Percentiles rank a stretch among this genome's conserved stretches.
Evolutionary conservation across 2,888 invertebrate genomes (phyloP).

Genomic region (Drosophila silvestris): DNA sequence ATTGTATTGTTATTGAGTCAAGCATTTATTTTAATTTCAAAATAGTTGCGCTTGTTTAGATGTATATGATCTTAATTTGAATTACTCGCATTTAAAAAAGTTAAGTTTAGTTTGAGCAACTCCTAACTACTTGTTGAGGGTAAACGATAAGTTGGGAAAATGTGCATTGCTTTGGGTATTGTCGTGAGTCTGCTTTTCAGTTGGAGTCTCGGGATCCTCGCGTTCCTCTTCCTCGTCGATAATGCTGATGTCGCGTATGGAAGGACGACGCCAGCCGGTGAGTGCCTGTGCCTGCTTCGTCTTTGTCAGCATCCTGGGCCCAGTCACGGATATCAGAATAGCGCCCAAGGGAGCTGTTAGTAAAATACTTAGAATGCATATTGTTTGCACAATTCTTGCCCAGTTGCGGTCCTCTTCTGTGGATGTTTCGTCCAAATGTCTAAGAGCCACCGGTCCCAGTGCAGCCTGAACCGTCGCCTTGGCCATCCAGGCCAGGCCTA

Average conservation of each 20-base stretch:
- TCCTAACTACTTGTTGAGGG: conserved; percentile 60
- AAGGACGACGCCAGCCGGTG: conserved; percentile 92
- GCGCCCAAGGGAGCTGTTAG: conserved; percentile 94
- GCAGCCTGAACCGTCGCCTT: conserved; percentile 99
- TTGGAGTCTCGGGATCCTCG: conserved; percentile 86
- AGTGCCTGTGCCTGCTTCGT: conserved; percentile 89
- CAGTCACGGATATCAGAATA: conserved; percentile 91
- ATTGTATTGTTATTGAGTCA: neutral
- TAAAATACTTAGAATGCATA: conserved; percentile 93
- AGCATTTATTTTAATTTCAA: neutral
- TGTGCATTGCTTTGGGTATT: conserved; percentile 83
- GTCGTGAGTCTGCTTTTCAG: conserved; percentile 80
- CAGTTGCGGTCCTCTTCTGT: conserved; percentile 87
- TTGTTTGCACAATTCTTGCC: conserved; percentile 90
- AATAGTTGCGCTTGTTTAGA: neutral
- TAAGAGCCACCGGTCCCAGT: conserved; percentile 91
- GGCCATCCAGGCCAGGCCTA: conserved; percentile 96
- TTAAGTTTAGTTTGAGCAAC: conserved; percentile 2
- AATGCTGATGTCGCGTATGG: conserved; percentile 94
- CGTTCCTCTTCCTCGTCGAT: conserved; percentile 93
- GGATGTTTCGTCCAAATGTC: conserved; percentile 86
- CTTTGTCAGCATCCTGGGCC: conserved; percentile 91
- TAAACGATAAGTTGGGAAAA: conserved; percentile 70
- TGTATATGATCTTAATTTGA: neutral
- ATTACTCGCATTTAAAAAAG: neutral